These are phyloP conservation scores for Linurgus olivaceus DNA, from an alignment of 2,797 vertebrate species.

Conservation along the genomic window DNA sequence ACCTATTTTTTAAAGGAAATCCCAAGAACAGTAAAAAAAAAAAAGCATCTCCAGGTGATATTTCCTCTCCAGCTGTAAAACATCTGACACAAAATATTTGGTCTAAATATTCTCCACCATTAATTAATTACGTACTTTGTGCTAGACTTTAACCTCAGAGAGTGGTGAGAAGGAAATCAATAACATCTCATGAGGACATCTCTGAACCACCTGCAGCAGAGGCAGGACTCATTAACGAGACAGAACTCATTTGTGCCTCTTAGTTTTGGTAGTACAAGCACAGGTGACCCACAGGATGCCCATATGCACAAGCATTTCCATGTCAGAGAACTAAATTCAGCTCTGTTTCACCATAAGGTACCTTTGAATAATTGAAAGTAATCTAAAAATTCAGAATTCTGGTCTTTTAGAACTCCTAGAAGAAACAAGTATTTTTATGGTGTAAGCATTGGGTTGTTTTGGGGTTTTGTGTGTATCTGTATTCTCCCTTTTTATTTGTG, in stretches of 20 bases:
- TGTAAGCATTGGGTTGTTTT: neutral
- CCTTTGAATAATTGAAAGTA: neutral
- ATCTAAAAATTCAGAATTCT: neutral
- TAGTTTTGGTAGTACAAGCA: rapidly evolving
- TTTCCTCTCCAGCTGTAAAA: neutral
- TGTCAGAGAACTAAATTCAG: neutral
- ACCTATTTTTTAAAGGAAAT: neutral
- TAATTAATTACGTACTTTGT: neutral
- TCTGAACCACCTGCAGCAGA: neutral
- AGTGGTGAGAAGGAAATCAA: neutral
- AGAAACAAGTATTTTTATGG: neutral
- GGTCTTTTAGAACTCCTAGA: neutral
- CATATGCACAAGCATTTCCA: neutral
- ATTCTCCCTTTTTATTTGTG: neutral
- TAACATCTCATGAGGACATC: neutral
- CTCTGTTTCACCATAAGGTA: neutral
- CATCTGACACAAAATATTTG: neutral
- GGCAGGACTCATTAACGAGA: neutral
- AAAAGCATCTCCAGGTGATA: neutral
- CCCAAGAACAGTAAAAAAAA: neutral
- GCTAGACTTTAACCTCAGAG: neutral
- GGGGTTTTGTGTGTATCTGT: too few species aligned
- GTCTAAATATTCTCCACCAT: neutral
- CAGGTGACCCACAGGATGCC: neutral
- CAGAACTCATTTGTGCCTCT: neutral